Evolutionary conservation across 2,113 vertebrate genomes (phyloP).

Genomic region (Daphoenositta chrysoptera): DNA sequence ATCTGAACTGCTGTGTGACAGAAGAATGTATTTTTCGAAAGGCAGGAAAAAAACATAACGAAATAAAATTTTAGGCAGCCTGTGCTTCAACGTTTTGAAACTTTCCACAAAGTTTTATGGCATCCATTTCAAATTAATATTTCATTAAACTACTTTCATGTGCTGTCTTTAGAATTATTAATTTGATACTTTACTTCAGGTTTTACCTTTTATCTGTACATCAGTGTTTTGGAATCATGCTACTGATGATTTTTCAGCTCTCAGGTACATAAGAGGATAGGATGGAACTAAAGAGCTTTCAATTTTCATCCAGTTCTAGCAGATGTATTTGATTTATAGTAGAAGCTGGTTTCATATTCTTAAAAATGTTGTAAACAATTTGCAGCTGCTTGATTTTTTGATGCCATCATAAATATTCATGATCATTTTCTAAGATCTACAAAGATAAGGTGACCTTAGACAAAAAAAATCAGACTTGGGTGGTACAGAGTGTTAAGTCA

Average conservation of each 20-base stretch:
- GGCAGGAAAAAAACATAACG: background rate
- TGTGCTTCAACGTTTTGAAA: background rate
- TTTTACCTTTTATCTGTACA: conserved; percentile 24
- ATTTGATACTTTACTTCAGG: background rate
- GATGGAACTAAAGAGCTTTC: background rate
- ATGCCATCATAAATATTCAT: conserved; percentile 62
- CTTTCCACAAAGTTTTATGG: background rate
- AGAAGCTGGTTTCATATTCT: conserved; percentile 42
- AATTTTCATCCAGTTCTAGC: conserved; percentile 21
- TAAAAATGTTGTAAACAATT: conserved; percentile 57
- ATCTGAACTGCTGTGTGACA: background rate
- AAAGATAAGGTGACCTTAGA: conserved; percentile 65
- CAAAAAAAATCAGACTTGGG: background rate
- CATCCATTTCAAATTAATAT: conserved; percentile 25
- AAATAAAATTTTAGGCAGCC: background rate
- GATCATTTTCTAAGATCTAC: conserved; percentile 31
- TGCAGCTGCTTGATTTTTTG: conserved; percentile 59
- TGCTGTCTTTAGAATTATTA: background rate
- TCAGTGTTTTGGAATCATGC: conserved; percentile 19
- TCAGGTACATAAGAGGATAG: background rate
- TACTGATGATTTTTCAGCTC: conserved; percentile 8
- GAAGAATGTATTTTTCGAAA: background rate
- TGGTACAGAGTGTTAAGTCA: background rate
- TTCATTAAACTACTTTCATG: conserved; percentile 34
- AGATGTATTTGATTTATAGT: conserved; percentile 46